Evolutionary conservation across 2,113 vertebrate genomes (phyloP).

Genomic region (Junco hyemalis): DNA sequence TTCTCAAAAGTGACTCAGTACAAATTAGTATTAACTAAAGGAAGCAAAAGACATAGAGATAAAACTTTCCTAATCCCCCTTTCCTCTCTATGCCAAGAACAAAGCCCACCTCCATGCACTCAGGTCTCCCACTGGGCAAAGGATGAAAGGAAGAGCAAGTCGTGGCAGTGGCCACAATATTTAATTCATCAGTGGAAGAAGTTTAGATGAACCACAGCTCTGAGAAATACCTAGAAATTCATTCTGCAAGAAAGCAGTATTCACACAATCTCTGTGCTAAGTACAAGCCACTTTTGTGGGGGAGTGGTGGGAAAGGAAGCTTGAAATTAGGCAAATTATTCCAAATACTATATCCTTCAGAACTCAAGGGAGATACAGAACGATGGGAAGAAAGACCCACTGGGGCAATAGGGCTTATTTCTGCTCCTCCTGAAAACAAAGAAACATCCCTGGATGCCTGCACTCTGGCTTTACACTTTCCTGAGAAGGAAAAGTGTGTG

Average conservation of each 20-base stretch:
- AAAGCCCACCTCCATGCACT: background rate
- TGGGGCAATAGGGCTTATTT: background rate
- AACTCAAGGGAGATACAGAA: background rate
- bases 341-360: background rate
- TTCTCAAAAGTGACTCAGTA: background rate
- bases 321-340: slow-evolving; percentile 16
- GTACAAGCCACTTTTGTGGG: background rate
- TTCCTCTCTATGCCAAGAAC: background rate
- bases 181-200: background rate
- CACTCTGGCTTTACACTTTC: background rate
- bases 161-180: accelerated
- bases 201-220: background rate
- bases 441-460: background rate
- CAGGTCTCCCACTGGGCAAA: background rate
- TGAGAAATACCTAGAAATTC: background rate
- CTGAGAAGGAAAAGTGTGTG: background rate
- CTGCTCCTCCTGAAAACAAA: slow-evolving; percentile 12
- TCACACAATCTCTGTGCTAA: background rate
- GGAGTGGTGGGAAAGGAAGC: background rate
- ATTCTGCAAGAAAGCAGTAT: background rate
- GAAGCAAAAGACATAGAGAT: background rate
- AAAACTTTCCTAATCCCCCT: background rate
- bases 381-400: background rate
- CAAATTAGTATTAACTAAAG: background rate
- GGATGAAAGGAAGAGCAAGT: background rate